A percentile compares a stretch with the other conserved stretches of the same genome.
phyloP scores from a whole-genome alignment of 2,113 vertebrate genomes.

The Rallus limicola region DNA sequence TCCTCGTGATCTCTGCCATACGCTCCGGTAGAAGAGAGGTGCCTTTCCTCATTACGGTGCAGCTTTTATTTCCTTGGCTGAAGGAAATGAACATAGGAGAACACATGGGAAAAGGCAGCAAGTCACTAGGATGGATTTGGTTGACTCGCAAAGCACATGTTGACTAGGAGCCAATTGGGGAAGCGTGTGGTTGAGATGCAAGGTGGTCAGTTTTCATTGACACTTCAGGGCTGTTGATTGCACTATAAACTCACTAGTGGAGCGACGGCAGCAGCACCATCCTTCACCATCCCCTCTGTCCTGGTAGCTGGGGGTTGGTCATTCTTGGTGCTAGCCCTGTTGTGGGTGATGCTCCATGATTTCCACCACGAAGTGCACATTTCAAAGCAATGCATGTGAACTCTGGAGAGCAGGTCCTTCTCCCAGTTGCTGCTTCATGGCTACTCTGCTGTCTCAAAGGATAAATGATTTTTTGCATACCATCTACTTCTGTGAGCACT shows the following conservation, averaged over 20 bases:
- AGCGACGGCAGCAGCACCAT: not conserved
- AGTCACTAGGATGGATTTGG: not conserved
- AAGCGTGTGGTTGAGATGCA: not conserved
- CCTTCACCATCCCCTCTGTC: accelerated
- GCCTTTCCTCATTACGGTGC: not conserved
- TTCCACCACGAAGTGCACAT: not conserved
- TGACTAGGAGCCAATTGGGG: not conserved
- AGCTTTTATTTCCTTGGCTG: not conserved
- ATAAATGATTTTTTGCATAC: not conserved
- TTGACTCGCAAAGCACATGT: accelerated
- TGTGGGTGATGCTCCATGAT: not conserved
- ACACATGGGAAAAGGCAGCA: accelerated
- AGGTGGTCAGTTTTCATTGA: not conserved
- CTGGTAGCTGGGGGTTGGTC: not conserved
- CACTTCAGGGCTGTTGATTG: not conserved
- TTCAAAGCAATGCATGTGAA: not conserved
- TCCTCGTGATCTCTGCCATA: not conserved
- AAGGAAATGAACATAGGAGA: not conserved
- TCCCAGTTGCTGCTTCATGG: not conserved
- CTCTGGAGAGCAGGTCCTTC: not conserved
- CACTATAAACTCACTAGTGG: accelerated
- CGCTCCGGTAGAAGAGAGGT: not conserved
- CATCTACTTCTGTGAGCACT: not conserved
- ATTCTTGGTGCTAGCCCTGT: accelerated
- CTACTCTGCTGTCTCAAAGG: accelerated